Conservation (phyloP, 2,113 vertebrate species). For the Chunga burmeisteri region DNA sequence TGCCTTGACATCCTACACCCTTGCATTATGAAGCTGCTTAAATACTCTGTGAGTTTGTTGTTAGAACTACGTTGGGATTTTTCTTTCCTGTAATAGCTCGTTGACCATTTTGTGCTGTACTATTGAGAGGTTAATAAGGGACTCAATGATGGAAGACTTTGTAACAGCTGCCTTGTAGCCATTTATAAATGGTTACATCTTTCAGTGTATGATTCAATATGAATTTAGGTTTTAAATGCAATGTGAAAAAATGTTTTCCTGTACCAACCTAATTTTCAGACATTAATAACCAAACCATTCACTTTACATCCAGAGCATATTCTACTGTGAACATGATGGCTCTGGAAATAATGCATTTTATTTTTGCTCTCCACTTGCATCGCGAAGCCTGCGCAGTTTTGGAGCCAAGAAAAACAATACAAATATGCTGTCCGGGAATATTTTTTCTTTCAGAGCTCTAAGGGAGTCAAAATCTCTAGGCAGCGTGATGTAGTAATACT, state of each 20-base stretch:
- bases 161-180: neutral
- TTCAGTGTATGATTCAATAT: neutral
- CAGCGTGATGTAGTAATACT: neutral
- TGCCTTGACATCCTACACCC: neutral
- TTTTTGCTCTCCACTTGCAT: neutral
- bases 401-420: neutral
- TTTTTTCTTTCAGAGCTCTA: neutral
- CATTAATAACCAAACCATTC: neutral
- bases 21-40: neutral
- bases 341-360: neutral
- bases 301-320: neutral
- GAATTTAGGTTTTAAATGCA: neutral
- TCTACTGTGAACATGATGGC: neutral
- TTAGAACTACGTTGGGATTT: neutral
- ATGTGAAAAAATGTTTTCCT: neutral
- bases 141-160: neutral
- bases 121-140: neutral
- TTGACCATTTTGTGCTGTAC: neutral
- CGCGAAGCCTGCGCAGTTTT: neutral
- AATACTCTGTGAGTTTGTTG: neutral
- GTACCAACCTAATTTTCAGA: neutral
- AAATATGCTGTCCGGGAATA: neutral
- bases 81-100: neutral
- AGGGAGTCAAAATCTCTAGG: neutral
- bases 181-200: neutral